Percentiles rank a stretch among this genome's conserved stretches.
Evolutionary conservation across 1,140 invertebrate species (phyloP).

Genomic region (Eurosta solidaginis): DNA sequence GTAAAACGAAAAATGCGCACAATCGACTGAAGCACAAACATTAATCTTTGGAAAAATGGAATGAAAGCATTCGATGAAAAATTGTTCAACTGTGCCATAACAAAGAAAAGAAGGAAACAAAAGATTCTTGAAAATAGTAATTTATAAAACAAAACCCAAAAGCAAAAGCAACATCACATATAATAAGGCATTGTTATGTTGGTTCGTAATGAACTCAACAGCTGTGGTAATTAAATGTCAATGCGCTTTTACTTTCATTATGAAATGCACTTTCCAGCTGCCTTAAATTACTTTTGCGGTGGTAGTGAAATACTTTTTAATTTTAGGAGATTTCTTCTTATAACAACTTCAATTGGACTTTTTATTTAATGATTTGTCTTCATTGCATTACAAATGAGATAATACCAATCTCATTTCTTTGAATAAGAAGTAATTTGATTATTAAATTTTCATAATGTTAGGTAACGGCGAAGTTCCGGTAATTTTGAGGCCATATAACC

Average conservation of each 20-base stretch:
- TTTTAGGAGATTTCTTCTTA: not conserved
- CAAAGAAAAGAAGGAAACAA: not conserved
- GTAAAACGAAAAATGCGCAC: not conserved
- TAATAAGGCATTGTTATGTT: not conserved
- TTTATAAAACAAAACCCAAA: not conserved
- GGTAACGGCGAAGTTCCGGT: no score
- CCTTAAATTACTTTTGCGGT: not conserved
- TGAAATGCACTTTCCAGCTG: not conserved
- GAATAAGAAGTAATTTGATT: no score
- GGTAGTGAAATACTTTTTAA: not conserved
- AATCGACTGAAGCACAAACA: not conserved
- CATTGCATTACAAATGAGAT: no score
- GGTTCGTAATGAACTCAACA: not conserved
- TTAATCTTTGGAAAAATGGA: not conserved
- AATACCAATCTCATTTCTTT: no score
- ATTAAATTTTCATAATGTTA: no score
- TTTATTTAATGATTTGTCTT: no score
- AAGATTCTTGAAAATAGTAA: no score
- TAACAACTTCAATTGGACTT: no score
- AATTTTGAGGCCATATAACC: no score
- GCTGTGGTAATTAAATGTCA: not conserved
- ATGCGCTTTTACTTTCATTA: constrained; percentile 8
- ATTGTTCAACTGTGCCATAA: not conserved
- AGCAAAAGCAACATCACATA: not conserved
- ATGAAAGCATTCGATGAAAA: not conserved